Evolutionary conservation across 37 sponge, comb jelly and placozoan genomes (phyloP).

Genomic region (Crambe crambe): DNA sequence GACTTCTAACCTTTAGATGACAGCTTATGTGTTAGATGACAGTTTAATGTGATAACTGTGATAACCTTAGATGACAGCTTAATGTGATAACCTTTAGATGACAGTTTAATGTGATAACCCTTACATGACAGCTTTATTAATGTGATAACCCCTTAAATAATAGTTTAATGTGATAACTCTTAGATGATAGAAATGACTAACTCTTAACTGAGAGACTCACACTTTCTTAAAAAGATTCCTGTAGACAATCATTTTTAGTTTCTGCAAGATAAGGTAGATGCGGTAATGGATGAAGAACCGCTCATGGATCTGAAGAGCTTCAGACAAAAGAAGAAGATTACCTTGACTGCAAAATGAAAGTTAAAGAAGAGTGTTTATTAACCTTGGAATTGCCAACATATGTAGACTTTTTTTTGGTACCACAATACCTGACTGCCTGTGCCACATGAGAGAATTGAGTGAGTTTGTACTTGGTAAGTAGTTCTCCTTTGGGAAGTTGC

Average conservation of each 20-base stretch:
- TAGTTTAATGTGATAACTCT: too few relatives aligned
- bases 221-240: slow-evolving; percentile 98
- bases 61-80: too few relatives aligned
- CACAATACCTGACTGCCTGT: slow-evolving; percentile 61
- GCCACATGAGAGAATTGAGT: slow-evolving; percentile 66
- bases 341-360: slow-evolving; percentile 50
- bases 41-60: neutral
- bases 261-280: slow-evolving; percentile 91
- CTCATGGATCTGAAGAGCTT: slow-evolving; percentile 60
- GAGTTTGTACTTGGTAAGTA: slow-evolving; percentile 72
- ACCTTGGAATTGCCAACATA: neutral
- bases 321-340: slow-evolving; percentile 55
- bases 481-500: slow-evolving; percentile 51
- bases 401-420: neutral
- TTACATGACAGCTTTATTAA: too few relatives aligned
- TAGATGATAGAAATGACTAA: too few relatives aligned
- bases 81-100: too few relatives aligned
- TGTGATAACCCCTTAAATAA: too few relatives aligned
- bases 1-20: too few relatives aligned
- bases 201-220: slow-evolving; percentile 38
- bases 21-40: too few relatives aligned
- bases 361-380: neutral
- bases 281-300: slow-evolving; percentile 87
- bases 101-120: too few relatives aligned
- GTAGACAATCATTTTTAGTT: slow-evolving; percentile 84